Evolutionary conservation across 2,797 vertebrate genomes (phyloP), one percentile per base, ranked within the genome.

Genomic region (Anabas testudineus): DNA sequence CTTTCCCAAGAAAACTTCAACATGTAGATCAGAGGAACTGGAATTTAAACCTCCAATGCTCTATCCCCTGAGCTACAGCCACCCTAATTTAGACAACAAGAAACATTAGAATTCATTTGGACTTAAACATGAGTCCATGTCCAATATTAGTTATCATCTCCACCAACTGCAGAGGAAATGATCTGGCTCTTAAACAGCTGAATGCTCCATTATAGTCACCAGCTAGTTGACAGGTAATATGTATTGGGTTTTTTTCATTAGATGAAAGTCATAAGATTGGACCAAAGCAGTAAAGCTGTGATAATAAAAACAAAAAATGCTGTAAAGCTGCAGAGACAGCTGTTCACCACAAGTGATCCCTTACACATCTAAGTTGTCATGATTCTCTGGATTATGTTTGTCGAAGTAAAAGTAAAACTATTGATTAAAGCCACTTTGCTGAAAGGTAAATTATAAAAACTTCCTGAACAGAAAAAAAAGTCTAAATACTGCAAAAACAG

Each of bases 401-500:
- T 42, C 19, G n/a, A n/a, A n/a, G n/a, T 18, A 1, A 26, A 41
- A 39, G 63, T 19, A 6, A n/a, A 28, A 48, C 34, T 19, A 49
- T 22, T 2, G 21, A 47, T 62, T n/a, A n/a, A 9, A 53, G 13
- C n/a, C 2, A 3, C 6, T 37, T 36, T 47, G 43, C 36, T 30
- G 8, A 16, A 14, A 1, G n/a, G 5, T 30, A 7, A 52, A 48
- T 48, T 19, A 2, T 7, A 36, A 36, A 45, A 15, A n/a, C 26
- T 5, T 7, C n/a, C n/a, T n/a, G n/a, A n/a, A n/a, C n/a, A n/a
- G n/a, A 19, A 56, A 14, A 56, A 61, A 67, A n/a, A 43, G 12
- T 13, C n/a, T n/a, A n/a, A n/a, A n/a, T n/a, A n/a, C n/a, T n/a
- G n/a, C n/a, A n/a, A n/a, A n/a, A n/a, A n/a, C n/a, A 36, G 8